A percentile compares a stretch with the other conserved stretches of the same genome.
Evolutionary conservation across 2,113 vertebrate genomes (phyloP).

Genomic region (Lampris incognitus): DNA sequence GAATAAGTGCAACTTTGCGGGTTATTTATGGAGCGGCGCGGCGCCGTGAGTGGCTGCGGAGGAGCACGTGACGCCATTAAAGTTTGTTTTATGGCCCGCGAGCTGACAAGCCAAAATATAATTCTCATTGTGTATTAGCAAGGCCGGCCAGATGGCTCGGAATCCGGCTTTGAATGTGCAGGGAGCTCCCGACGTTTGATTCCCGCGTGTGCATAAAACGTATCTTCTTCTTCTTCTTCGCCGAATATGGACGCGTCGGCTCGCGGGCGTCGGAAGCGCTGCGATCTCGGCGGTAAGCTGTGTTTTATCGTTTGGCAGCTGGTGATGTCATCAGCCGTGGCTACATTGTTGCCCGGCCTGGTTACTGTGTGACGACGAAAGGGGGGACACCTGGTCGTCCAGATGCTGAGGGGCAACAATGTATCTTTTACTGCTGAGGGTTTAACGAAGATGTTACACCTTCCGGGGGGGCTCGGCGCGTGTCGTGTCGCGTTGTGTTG

Average conservation of each 20-base stretch:
- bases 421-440: no score
- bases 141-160: conserved; percentile 95
- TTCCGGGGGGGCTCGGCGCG: no score
- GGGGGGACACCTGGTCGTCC: no score
- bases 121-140: conserved; percentile 99
- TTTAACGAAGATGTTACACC: no score
- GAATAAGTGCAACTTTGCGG: conserved; percentile 93
- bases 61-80: conserved; percentile 99
- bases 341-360: conserved; percentile 60
- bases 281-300: conserved; percentile 87
- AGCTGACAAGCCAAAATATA: conserved; percentile 99
- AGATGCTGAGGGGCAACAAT: no score
- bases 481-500: no score
- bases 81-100: conserved; percentile 99
- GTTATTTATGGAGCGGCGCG: conserved; percentile 98
- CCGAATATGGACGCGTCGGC: conserved; percentile 73
- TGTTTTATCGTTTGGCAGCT: conserved; percentile 69
- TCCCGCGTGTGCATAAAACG: no score
- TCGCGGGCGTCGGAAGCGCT: conserved; percentile 70
- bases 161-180: conserved; percentile 87
- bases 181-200: conserved; percentile 65
- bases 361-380: no score
- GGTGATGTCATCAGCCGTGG: conserved; percentile 70
- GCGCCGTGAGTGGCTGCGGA: conserved; percentile 96
- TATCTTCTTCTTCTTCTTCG: conserved; percentile 55